Conservation (phyloP, 2,113 vertebrate genomes). For the Grantiella picta region DNA sequence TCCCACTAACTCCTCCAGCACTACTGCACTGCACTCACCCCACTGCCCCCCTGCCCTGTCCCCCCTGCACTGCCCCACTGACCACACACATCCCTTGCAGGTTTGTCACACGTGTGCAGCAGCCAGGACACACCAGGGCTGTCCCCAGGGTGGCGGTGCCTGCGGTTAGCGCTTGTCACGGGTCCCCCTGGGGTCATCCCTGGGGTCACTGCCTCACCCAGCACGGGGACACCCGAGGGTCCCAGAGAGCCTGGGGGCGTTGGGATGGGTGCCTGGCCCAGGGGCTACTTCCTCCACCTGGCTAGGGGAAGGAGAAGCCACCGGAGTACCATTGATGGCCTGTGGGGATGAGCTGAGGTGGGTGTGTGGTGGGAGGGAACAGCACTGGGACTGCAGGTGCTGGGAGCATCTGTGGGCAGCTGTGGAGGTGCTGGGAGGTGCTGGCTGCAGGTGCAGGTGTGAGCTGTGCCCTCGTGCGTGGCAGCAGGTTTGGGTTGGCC, state of each 20-base stretch:
- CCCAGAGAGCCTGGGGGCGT: neutral
- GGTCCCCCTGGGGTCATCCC: neutral
- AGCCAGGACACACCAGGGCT: neutral
- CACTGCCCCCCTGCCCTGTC: neutral
- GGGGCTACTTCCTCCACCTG: accelerated
- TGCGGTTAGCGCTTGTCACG: neutral
- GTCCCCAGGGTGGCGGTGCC: neutral
- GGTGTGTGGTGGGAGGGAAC: neutral
- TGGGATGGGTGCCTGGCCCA: neutral
- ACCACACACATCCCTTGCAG: neutral
- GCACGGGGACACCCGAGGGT: accelerated
- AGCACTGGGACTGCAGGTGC: accelerated
- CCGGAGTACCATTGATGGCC: accelerated
- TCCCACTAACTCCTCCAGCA: too few species aligned
- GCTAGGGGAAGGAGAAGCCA: neutral
- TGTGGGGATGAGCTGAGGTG: accelerated
- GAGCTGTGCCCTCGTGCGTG: neutral
- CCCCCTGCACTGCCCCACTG: neutral
- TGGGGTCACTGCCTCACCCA: neutral
- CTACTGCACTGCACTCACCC: too few species aligned
- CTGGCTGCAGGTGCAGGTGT: accelerated
- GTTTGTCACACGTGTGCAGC: neutral
- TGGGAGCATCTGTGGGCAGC: accelerated
- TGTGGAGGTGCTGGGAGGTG: accelerated
- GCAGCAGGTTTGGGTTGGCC: accelerated